These are phyloP conservation scores for Meganola albula DNA, from an alignment of 2,888 invertebrate species.

Conservation along the genomic window DNA sequence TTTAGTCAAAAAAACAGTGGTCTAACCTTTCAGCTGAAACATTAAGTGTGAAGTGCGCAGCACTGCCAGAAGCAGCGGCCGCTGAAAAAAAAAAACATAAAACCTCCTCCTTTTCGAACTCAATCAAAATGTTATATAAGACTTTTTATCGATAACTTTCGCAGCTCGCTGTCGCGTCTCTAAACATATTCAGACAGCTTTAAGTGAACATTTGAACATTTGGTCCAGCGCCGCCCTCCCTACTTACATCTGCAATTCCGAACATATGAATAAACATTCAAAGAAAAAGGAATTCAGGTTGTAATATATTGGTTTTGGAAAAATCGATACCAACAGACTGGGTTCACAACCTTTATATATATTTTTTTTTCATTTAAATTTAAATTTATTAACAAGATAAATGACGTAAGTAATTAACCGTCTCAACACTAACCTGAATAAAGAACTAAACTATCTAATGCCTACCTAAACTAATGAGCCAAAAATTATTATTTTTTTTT, in stretches of 20 bases:
- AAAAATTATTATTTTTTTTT: too few relatives aligned
- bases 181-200: constrained; percentile 39
- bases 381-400: not conserved
- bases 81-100: not conserved
- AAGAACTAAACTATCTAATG: not conserved
- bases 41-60: too few relatives aligned
- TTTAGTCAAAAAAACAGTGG: not conserved
- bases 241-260: constrained; percentile 35
- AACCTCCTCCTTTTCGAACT: not conserved
- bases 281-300: constrained; percentile 12
- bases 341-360: not conserved
- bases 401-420: not conserved
- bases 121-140: not conserved
- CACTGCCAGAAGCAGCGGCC: not conserved
- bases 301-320: not conserved
- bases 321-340: not conserved
- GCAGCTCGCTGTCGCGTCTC: constrained; percentile 15
- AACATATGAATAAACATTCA: constrained; percentile 36
- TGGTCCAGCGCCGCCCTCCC: constrained; percentile 43
- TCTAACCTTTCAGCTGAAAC: not conserved
- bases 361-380: not conserved
- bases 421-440: not conserved
- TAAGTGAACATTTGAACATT: constrained; percentile 56
- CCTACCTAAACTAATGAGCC: too few relatives aligned
- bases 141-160: constrained; percentile 20